These are phyloP conservation scores for Paguma larvata DNA, from an alignment of 2,797 vertebrate species.

Conservation along the genomic window DNA sequence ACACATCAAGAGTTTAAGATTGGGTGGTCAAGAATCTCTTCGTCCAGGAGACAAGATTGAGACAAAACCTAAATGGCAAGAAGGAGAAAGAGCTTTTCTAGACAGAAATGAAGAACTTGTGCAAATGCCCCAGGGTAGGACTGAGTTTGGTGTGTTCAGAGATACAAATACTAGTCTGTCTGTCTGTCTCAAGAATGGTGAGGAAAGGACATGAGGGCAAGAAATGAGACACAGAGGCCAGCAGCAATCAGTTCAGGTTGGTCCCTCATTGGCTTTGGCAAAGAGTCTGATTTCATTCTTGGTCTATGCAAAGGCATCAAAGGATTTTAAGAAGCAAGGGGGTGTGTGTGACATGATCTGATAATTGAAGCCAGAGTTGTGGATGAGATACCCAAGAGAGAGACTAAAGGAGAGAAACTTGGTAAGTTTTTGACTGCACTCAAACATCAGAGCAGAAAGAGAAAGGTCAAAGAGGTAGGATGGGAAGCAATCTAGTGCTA, in stretches of 20 bases:
- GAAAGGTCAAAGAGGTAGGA: conserved; percentile 30
- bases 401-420: conserved; percentile 29
- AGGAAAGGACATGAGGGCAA: neutral
- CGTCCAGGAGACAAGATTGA: neutral
- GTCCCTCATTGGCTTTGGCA: neutral
- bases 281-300: conserved; percentile 47
- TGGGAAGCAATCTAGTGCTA: neutral
- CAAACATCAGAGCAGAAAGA: conserved; percentile 4
- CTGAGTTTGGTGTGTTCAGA: neutral
- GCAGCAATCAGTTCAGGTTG: neutral
- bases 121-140: neutral
- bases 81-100: neutral
- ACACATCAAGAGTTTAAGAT: neutral
- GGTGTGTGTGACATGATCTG: conserved; percentile 38
- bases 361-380: conserved; percentile 15
- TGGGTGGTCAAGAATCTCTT: neutral
- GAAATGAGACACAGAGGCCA: neutral
- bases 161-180: neutral
- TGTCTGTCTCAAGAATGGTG: neutral
- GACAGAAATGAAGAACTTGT: neutral
- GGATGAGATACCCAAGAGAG: conserved; percentile 23
- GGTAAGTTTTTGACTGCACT: conserved; percentile 13
- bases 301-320: neutral
- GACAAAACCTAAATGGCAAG: neutral
- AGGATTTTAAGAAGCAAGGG: neutral